These are phyloP conservation scores for Drosophila bipectinata DNA, from an alignment of 1,140 invertebrate species.

Conservation along the genomic window DNA sequence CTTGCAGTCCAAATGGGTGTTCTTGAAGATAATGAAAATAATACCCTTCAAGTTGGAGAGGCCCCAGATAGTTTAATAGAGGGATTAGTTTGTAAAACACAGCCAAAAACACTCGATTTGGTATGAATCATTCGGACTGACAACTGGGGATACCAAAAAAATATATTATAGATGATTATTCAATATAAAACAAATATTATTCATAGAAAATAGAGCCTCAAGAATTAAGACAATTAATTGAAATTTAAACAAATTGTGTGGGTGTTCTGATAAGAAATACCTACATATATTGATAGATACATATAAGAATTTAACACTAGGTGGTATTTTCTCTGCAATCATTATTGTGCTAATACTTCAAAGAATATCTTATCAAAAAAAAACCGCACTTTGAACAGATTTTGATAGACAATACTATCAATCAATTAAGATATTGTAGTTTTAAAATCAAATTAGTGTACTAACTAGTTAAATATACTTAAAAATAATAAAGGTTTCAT, in stretches of 20 bases:
- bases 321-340: no score
- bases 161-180: not conserved
- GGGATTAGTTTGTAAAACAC: slow-evolving; percentile 20
- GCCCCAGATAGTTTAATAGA: slow-evolving; percentile 10
- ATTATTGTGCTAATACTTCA: not conserved
- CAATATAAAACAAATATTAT: not conserved
- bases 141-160: not conserved
- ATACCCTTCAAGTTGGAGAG: slow-evolving; percentile 14
- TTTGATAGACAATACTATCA: no score
- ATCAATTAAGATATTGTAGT: not conserved
- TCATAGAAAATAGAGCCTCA: not conserved
- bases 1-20: not conserved
- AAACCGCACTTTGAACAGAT: no score
- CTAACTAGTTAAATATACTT: no score
- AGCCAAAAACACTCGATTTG: slow-evolving; percentile 5
- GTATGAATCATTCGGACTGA: not conserved
- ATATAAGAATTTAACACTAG: not conserved
- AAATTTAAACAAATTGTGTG: not conserved
- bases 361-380: slow-evolving; percentile 2
- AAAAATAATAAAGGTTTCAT: not conserved
- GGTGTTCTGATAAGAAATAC: not conserved
- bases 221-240: not conserved
- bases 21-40: slow-evolving; percentile 13
- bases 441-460: not conserved
- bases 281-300: not conserved